phyloP scores from a whole-genome alignment of 2,113 vertebrate genomes.

The Ranitomeya imitator region DNA sequence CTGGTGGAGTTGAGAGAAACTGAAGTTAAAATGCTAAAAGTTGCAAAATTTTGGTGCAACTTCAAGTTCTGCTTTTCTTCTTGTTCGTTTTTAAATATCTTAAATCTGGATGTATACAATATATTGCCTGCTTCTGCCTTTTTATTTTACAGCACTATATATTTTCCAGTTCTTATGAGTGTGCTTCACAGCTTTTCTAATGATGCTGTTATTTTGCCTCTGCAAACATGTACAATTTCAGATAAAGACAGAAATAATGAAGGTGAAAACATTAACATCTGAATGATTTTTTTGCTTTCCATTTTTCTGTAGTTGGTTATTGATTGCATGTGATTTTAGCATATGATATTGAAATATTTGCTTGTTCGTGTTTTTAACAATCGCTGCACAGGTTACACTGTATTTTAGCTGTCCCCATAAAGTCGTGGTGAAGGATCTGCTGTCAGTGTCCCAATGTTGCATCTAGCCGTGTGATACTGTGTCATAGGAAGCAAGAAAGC shows the following conservation, averaged over 20 bases:
- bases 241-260: constrained; percentile 10
- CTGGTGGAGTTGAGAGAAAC: no score
- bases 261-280: constrained; percentile 27
- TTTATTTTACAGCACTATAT: no score
- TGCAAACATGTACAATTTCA: background rate
- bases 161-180: background rate
- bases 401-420: background rate
- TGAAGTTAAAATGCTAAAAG: no score
- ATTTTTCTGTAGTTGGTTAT: constrained; percentile 13
- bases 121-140: no score
- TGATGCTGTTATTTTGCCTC: background rate
- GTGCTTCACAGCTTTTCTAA: background rate
- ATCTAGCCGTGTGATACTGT: background rate
- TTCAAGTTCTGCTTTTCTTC: no score
- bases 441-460: background rate
- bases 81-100: no score
- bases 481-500: background rate
- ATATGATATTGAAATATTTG: constrained; percentile 21
- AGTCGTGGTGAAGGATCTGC: background rate
- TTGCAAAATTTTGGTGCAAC: no score
- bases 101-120: no score
- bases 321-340: background rate
- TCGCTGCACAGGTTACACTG: background rate
- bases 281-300: background rate
- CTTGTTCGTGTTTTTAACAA: background rate